A percentile compares a stretch with the other conserved stretches of the same genome.
Conservation (phyloP, 2,113 vertebrate genomes). For the Casuarius casuarius region DNA sequence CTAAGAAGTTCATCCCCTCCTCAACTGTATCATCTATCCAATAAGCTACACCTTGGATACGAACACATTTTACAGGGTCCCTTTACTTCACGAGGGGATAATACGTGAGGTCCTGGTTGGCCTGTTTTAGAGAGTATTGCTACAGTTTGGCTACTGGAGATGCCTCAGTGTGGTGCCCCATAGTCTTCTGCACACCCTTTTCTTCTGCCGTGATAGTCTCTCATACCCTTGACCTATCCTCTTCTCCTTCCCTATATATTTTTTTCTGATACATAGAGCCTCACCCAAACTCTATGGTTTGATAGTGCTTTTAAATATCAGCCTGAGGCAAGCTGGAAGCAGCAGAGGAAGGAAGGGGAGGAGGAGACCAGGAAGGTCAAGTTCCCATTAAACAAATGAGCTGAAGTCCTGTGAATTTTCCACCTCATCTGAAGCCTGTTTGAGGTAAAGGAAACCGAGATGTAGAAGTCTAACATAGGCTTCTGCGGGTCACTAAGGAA, state of each 20-base stretch:
- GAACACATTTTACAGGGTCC: neutral
- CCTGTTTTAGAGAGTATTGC: neutral
- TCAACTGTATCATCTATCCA: neutral
- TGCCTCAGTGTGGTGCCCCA: neutral
- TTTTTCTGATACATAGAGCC: neutral
- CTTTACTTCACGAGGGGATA: neutral
- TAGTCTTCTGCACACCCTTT: neutral
- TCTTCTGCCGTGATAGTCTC: neutral
- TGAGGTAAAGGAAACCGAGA: neutral
- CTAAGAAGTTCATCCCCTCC: neutral
- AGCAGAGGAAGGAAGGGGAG: conserved; percentile 1
- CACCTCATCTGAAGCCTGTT: neutral
- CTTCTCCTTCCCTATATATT: neutral
- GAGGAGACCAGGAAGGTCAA: neutral
- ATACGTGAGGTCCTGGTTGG: neutral
- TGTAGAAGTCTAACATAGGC: neutral
- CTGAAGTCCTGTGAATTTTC: neutral
- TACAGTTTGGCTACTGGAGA: neutral
- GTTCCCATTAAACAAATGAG: neutral
- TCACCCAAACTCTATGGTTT: neutral
- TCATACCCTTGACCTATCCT: neutral
- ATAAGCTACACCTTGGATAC: neutral
- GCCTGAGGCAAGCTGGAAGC: neutral
- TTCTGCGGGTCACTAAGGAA: neutral
- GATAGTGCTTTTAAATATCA: neutral